Conservation (phyloP, 2,113 vertebrate genomes). For the Catagonus wagneri region DNA sequence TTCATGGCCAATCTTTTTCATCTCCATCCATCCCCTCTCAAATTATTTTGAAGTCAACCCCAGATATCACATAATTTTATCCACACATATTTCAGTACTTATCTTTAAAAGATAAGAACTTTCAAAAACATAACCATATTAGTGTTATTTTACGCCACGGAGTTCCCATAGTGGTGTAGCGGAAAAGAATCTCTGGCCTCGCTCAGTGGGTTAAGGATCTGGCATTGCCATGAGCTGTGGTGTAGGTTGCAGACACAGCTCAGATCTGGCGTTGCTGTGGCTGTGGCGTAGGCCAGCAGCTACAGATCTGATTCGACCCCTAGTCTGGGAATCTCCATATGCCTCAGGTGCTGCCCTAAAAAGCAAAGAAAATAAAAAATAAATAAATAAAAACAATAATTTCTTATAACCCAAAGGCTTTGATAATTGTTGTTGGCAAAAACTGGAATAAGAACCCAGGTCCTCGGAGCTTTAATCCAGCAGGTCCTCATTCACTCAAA, state of each 20-base stretch:
- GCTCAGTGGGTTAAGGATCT: too few species aligned
- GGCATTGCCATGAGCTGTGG: too few species aligned
- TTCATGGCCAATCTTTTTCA: not conserved
- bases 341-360: too few species aligned
- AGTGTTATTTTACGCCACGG: not conserved
- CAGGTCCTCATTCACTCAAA: not conserved
- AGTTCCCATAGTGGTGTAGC: too few species aligned
- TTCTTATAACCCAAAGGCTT: not conserved
- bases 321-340: too few species aligned
- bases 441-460: not conserved
- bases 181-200: too few species aligned
- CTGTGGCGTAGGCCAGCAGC: too few species aligned
- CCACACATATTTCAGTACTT: not conserved
- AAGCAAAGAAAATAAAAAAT: too few species aligned
- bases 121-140: conserved; percentile 33
- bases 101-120: not conserved
- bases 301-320: too few species aligned
- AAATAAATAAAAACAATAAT: not conserved
- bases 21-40: not conserved
- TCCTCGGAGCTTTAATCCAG: not conserved
- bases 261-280: too few species aligned
- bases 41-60: conserved; percentile 30
- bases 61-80: not conserved
- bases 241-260: too few species aligned
- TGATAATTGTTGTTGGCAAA: not conserved